Base-by-base conservation (phyloP, 2,888 invertebrate genomes). In the Drosophila anomalata region DNA sequence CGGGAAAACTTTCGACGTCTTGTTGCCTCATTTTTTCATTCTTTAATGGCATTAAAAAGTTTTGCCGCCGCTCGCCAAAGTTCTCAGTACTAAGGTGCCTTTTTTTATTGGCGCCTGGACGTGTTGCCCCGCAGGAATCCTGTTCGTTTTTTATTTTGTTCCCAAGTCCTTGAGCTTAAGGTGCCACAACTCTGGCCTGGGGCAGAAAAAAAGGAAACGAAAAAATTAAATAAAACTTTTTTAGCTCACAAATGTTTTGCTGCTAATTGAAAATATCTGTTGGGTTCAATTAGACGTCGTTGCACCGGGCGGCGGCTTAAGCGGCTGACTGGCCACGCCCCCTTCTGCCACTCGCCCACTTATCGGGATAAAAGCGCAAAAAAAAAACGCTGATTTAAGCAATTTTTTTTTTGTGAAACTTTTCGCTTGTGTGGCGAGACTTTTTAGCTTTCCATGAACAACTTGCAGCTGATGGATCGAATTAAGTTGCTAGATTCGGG, bases 221-320 rank as follows among this genome's bases (percentile, higher is more conserved):
- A 58, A 67, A 76, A 84, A 82, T 74, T 73, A 78, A 78, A 79
- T 79, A 79, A 87, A 87, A 82, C 55, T 84, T 82, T 82, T 84
- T 82, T 84, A 81, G 84, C 82, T 69, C 82, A 79, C 78, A 79
- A 89, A 88, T 90, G 89, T 89, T 90, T 89, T 89, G 82, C 87
- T 89, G 89, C 90, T 90, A 91, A 90, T 90, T 90, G 90, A 90
- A 90, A 90, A 90, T 90, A 90, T 91, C 89, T 90, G 91, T 90
- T 87, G 90, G 90, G 91, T 90, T 90, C 91, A 90, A 90, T 90
- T 90, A 91, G 90, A 54, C 46, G 59, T 12, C 24, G 59, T 59
- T 56, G 71, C 74, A 67, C 79, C 86, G 83, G 71, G 79, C 53
- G 72, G 68, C 72, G 48, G 70, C 74, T 77, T 75, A 77, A 83